Conservation (phyloP, 2,888 invertebrate species). For the Caenorhabditis parvicauda region DNA sequence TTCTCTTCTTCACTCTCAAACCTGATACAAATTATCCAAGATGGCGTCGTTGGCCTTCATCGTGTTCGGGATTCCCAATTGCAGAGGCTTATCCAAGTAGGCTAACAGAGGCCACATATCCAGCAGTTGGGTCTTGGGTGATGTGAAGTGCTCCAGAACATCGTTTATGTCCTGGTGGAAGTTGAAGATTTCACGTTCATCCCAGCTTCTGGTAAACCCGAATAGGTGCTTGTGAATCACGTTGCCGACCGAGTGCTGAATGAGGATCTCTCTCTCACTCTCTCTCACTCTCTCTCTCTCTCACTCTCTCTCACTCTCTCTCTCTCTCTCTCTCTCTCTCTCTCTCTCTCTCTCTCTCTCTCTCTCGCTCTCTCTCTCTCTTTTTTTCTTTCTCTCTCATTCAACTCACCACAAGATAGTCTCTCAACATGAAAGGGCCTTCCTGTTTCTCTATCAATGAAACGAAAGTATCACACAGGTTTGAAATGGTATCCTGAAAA, state of each 20-base stretch:
- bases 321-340: too few species aligned
- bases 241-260: slow-evolving; percentile 37
- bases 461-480: slow-evolving; percentile 21
- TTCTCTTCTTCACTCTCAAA: slow-evolving; percentile 4
- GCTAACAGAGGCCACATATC: slow-evolving; percentile 33
- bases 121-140: slow-evolving; percentile 32
- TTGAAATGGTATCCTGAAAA: too few species aligned
- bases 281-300: too few species aligned
- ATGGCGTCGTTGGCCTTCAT: slow-evolving; percentile 32
- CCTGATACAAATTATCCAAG: slow-evolving; percentile 20
- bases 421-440: slow-evolving; percentile 23
- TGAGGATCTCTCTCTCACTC: too few species aligned
- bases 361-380: too few species aligned
- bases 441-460: slow-evolving; percentile 19
- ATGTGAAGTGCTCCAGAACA: slow-evolving; percentile 32
- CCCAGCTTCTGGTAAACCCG: slow-evolving; percentile 29
- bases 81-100: slow-evolving; percentile 27
- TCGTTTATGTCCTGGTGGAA: slow-evolving; percentile 31
- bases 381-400: too few species aligned
- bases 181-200: slow-evolving; percentile 33
- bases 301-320: too few species aligned
- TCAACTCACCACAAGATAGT: slow-evolving; percentile 23
- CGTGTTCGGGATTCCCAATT: slow-evolving; percentile 25
- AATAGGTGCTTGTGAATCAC: slow-evolving; percentile 37
- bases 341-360: too few species aligned